Percentiles rank a stretch among this genome's conserved stretches.
These are phyloP conservation scores for Nicator chloris DNA, from an alignment of 2,113 vertebrate genomes.

Conservation along the genomic window DNA sequence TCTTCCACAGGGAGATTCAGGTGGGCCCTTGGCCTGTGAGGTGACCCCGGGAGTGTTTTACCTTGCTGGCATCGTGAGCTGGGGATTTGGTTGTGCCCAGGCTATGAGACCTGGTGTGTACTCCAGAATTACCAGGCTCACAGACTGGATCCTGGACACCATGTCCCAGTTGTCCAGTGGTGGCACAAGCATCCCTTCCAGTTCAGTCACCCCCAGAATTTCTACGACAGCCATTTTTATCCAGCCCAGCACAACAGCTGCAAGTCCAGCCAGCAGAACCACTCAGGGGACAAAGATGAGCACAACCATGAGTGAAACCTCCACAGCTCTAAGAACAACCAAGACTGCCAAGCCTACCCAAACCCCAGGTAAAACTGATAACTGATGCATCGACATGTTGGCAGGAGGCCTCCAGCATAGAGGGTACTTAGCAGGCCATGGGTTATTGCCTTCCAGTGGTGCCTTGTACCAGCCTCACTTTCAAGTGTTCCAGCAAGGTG, in stretches of 20 bases:
- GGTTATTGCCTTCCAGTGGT: conserved; percentile 38
- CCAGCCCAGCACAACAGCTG: neutral
- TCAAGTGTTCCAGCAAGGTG: conserved; percentile 73
- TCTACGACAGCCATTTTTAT: neutral
- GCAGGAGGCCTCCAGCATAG: neutral
- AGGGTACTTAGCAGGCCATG: neutral
- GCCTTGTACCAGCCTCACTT: conserved; percentile 80
- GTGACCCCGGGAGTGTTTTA: conserved; percentile 86
- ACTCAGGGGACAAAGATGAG: neutral
- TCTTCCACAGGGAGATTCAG: conserved; percentile 87
- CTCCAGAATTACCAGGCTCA: conserved; percentile 80
- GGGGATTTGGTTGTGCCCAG: conserved; percentile 92
- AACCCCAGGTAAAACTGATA: conserved; percentile 57
- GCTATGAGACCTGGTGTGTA: conserved; percentile 88
- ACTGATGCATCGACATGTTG: neutral
- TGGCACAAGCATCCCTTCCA: neutral
- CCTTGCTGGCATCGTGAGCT: conserved; percentile 92
- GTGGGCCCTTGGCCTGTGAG: conserved; percentile 92
- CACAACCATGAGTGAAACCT: neutral
- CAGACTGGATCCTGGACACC: conserved; percentile 82
- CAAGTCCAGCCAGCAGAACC: neutral
- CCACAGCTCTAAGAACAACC: neutral
- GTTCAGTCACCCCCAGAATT: neutral
- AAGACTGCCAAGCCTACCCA: neutral
- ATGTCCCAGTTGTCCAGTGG: conserved; percentile 23